phyloP scores from a whole-genome alignment of 2,888 invertebrate genomes.

The Dryobotodes eremita region DNA sequence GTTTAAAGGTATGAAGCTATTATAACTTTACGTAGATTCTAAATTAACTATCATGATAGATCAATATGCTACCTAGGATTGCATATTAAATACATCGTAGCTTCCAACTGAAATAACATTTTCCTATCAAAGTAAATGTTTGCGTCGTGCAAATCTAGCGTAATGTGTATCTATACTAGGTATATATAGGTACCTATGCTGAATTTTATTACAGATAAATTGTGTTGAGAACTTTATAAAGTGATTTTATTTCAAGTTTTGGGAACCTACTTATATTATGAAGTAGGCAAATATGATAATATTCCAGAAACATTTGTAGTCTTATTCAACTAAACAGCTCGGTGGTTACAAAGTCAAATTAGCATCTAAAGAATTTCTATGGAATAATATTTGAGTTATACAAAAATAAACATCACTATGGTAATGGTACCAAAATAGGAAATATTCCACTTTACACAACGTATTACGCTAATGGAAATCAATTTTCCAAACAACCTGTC shows the following conservation, averaged over 20 bases:
- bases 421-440: not conserved
- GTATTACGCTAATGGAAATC: not conserved
- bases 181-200: not conserved
- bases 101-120: slow-evolving; percentile 28
- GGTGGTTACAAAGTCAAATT: not conserved
- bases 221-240: not conserved
- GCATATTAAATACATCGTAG: slow-evolving; percentile 15
- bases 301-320: too few relatives aligned
- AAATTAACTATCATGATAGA: slow-evolving; percentile 49
- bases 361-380: not conserved
- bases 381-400: not conserved
- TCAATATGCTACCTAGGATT: slow-evolving; percentile 26
- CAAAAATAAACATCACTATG: slow-evolving; percentile 2
- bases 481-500: slow-evolving; percentile 10
- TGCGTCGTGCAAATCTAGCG: slow-evolving; percentile 14
- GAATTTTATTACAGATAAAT: slow-evolving; percentile 14
- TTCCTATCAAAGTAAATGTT: slow-evolving; percentile 37
- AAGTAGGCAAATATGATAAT: not conserved
- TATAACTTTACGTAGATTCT: slow-evolving; percentile 34
- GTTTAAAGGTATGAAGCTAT: slow-evolving; percentile 52
- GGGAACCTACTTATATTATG: not conserved
- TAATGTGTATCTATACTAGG: not conserved
- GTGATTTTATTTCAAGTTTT: not conserved
- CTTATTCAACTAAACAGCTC: too few relatives aligned
- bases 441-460: slow-evolving; percentile 4